Base-by-base conservation (phyloP, 2,797 vertebrate species). In the Petrocephalus sullivani region DNA sequence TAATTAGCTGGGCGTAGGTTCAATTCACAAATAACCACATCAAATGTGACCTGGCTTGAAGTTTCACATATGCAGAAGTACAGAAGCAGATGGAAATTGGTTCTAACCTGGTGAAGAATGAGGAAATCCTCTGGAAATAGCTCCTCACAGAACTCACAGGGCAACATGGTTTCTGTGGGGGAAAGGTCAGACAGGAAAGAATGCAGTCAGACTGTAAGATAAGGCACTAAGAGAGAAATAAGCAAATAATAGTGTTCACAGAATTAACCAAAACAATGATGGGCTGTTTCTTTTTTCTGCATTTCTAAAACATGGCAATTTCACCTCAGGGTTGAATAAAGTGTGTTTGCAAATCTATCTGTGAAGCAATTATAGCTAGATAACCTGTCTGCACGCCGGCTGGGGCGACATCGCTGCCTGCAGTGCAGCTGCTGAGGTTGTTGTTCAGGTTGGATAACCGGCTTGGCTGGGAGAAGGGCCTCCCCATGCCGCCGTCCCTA, bases 111-210 rank as follows among this genome's bases (percentile, higher is more conserved):
- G 91, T 99, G 98, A 91, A 98, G 95, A 92, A 99, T 98, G 12
- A 99, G 96, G 88, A 98, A 96, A n/a, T 98, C 96, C 81, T 97
- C 97, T 19, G 98, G 97, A 94, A 97, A 98, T 84, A 99, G 95
- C 92, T 98, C 97, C 92, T 99, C 98, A 75, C 98, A 99, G 90
- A 99, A 99, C 92, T 99, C 98, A 90, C 98, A 99, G 0, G 98
- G 98, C 91, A 99, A 90, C 96, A 98, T 96, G 89, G 94, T 92
- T 87, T 96, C 96, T 28, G 91, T 84, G 0, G 89, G 87, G 83
- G 88, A 3, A 58, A 8, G 1, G 33, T 81, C 87, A 89, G 87
- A 92, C 87, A 88, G 64, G 3, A 21, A 12, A 21, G 9, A 60
- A 89, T 1, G 19, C 28, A 53, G 78, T 53, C 78, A 83, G 49